Percentiles rank a stretch among this genome's conserved stretches.
Evolutionary conservation across 1,140 invertebrate genomes (phyloP).

Genomic region (Philotrypesis tridentata): DNA sequence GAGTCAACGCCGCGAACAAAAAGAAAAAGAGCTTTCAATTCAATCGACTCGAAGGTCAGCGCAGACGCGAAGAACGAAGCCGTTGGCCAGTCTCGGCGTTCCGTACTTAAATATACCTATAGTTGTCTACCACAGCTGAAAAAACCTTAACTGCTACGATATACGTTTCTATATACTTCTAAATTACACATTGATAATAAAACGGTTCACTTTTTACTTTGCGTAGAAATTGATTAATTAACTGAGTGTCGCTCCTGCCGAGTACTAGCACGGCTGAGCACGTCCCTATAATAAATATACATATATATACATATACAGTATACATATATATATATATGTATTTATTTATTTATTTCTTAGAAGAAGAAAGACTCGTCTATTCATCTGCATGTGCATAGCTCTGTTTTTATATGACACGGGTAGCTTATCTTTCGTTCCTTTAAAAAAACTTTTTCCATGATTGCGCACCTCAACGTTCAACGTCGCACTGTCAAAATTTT

Average conservation of each 20-base stretch:
- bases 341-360: slow-evolving; percentile 37
- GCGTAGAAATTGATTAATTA: slow-evolving; percentile 37
- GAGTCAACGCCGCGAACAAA: slow-evolving; percentile 44
- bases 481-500: slow-evolving; percentile 44
- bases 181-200: slow-evolving; percentile 58
- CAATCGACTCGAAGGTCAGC: slow-evolving; percentile 11
- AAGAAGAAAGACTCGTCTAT: slow-evolving; percentile 37
- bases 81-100: neutral
- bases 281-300: slow-evolving; percentile 44
- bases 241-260: slow-evolving; percentile 31
- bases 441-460: slow-evolving; percentile 7
- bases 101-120: slow-evolving; percentile 58
- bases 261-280: slow-evolving; percentile 36
- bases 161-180: slow-evolving; percentile 52
- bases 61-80: neutral
- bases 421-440: neutral
- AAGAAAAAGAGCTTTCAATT: neutral
- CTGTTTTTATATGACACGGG: slow-evolving; percentile 48
- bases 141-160: slow-evolving; percentile 66
- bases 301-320: slow-evolving; percentile 52
- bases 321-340: slow-evolving; percentile 55
- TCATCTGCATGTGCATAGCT: slow-evolving; percentile 52
- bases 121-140: slow-evolving; percentile 73
- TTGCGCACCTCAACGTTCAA: slow-evolving; percentile 45
- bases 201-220: slow-evolving; percentile 37